Conservation (phyloP, 2,888 invertebrate species). For the Azorinus chamasolen region DNA sequence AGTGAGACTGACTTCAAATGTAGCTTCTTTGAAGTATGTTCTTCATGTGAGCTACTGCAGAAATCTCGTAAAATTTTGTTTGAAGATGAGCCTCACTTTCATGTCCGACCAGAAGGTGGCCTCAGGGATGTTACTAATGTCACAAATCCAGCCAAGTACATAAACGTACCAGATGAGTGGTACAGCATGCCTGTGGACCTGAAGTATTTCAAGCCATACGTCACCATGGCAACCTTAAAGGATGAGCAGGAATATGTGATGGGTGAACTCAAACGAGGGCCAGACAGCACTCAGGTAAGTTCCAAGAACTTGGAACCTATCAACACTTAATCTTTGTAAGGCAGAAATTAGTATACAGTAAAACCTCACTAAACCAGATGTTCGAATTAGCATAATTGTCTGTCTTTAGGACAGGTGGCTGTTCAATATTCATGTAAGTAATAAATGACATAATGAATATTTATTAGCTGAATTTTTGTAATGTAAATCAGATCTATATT, state of each 20-base stretch:
- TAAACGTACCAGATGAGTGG: conserved; percentile 81
- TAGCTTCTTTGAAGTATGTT: conserved; percentile 63
- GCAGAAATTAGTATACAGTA: no score
- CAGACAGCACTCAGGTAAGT: conserved; percentile 79
- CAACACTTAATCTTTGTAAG: no score
- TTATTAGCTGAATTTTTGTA: no score
- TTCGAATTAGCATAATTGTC: no score
- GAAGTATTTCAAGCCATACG: conserved; percentile 77
- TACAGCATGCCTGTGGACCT: conserved; percentile 80
- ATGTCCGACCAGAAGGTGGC: conserved; percentile 49
- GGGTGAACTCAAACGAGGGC: conserved; percentile 77
- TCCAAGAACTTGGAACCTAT: no score
- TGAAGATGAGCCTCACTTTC: conserved; percentile 74
- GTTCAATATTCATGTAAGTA: no score
- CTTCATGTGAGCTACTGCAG: conserved; percentile 66
- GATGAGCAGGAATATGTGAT: conserved; percentile 81
- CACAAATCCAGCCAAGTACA: conserved; percentile 75
- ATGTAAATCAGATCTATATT: no score
- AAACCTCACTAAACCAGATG: no score
- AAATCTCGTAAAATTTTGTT: conserved; percentile 76
- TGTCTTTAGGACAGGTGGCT: no score
- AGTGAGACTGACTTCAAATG: conserved; percentile 44
- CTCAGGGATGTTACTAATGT: conserved; percentile 66
- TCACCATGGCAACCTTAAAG: conserved; percentile 78
- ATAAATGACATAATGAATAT: no score